Conservation (phyloP, 2,797 vertebrate genomes). For the Enteromius trimaculatus region DNA sequence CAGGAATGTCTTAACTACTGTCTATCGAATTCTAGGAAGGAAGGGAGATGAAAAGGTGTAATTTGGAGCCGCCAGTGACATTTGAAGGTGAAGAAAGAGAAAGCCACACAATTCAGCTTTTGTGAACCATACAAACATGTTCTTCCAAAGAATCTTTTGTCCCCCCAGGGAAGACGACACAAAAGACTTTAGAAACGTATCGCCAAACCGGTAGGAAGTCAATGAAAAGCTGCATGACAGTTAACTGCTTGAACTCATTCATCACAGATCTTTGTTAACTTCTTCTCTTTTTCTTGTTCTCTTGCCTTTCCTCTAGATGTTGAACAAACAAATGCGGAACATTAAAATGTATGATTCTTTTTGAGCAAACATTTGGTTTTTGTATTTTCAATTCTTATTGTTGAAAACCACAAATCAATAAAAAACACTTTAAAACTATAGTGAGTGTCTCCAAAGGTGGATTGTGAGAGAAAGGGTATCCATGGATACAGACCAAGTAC, state of each 20-base stretch:
- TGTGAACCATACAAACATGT: conserved; percentile 60
- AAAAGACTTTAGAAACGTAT: conserved; percentile 57
- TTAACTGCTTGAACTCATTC: conserved; percentile 62
- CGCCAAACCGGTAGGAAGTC: conserved; percentile 66
- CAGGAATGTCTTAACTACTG: conserved; percentile 27
- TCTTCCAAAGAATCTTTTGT: conserved; percentile 68
- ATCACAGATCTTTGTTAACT: conserved; percentile 30
- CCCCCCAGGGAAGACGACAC: conserved; percentile 57
- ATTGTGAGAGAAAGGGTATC: conserved; percentile 3
- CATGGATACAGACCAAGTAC: conserved; percentile 42
- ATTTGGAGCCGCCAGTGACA: conserved; percentile 59
- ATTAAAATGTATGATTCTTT: not conserved
- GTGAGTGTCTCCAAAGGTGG: not conserved
- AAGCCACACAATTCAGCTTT: conserved; percentile 65
- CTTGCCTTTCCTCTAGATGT: conserved; percentile 29
- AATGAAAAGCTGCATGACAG: conserved; percentile 67
- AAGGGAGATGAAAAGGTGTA: conserved; percentile 57
- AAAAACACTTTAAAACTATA: not conserved
- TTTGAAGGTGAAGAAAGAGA: conserved; percentile 41
- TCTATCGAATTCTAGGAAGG: conserved; percentile 45
- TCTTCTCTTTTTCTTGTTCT: conserved; percentile 45
- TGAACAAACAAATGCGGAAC: not conserved
- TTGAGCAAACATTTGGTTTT: not conserved
- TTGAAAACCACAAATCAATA: not conserved
- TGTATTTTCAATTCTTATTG: not conserved